Conservation (phyloP, 1,140 invertebrate genomes). For the Leptinotarsa lineolata region DNA sequence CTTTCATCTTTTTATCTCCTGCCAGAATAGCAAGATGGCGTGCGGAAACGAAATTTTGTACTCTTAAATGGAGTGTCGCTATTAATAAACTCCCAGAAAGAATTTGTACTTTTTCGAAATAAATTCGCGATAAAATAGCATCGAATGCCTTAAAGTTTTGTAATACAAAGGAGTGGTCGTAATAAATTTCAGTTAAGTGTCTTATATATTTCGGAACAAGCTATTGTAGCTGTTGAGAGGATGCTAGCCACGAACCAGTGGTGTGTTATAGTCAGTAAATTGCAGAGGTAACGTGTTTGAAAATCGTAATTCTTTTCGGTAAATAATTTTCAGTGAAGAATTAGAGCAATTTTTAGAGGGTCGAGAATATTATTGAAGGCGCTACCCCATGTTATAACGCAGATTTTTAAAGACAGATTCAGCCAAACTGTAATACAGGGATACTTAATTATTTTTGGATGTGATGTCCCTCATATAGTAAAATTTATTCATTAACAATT, state of each 20-base stretch:
- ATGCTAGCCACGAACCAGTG: neutral
- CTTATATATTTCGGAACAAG: constrained; percentile 26
- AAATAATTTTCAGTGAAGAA: too few species aligned
- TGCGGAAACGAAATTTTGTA: neutral
- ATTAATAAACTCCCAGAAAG: constrained; percentile 28
- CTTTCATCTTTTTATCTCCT: too few species aligned
- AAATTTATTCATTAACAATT: too few species aligned
- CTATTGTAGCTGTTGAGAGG: constrained; percentile 2
- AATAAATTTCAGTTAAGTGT: constrained; percentile 38
- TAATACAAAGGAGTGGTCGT: constrained; percentile 37
- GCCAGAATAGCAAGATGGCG: neutral
- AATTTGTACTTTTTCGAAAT: constrained; percentile 16
- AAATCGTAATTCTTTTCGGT: too few species aligned
- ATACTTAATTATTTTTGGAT: too few species aligned
- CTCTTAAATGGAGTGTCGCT: neutral
- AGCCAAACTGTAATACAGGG: too few species aligned
- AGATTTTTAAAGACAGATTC: too few species aligned
- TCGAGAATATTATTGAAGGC: too few species aligned
- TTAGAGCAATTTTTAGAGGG: too few species aligned
- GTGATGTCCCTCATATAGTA: too few species aligned
- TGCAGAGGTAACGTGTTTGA: too few species aligned
- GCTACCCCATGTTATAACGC: too few species aligned
- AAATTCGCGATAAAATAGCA: constrained; percentile 37
- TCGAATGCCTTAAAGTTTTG: constrained; percentile 36
- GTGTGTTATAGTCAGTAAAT: neutral